Evolutionary conservation across 30 jellyfish, hydroid and myxozoan species (phyloP), one percentile per base, ranked within the genome.

Genomic region (Rhopilema esculentum): DNA sequence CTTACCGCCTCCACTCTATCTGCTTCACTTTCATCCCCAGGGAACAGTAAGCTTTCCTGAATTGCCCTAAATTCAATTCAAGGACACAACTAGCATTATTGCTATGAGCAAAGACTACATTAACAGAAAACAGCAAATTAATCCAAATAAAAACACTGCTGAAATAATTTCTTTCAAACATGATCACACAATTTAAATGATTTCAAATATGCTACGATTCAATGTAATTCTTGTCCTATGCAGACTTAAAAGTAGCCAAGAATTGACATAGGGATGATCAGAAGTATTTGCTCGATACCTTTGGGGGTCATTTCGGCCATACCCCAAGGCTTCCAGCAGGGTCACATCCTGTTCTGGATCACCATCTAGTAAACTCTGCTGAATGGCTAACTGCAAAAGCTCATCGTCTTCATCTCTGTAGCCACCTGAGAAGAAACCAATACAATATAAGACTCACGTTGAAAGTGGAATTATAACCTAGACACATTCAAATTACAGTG

Each of bases 351-450:
- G 91, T 15, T 79, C 85, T 18, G 93, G 90, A 27, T 78, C 89
- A 1, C 84, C 88, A 72, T 89, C 96, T 23, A 70, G 33, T 26
- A 94, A 83, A 65, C 99, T 94, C 71, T 94, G 99, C 65, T 94
- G 97, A 29, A 94, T 94, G 23, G 99, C 99, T 9, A 94, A 65
- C 67, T 94, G 99, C 49, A 94, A 75, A 72, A 94, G 52, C 86
- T 94, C 99, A 66, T 94, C 99, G 28, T 94, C 99, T 63, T 89
- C 99, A 28, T 94, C 98, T 27, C 98, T 82, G 25, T 87, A 82
- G n/a, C 91, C 93, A 25, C 84, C 97, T 91, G 30, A 8, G 40
- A 49, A 4, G 18, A 52, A 20, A n/a, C n/a, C n/a, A n/a, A 63
- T 1, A 29, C n/a, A 17, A 30, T 29, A 40, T 80, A 1, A 63